Base-by-base conservation (phyloP, 2,888 invertebrate species). In the Nephrotoma guestfalica region DNA sequence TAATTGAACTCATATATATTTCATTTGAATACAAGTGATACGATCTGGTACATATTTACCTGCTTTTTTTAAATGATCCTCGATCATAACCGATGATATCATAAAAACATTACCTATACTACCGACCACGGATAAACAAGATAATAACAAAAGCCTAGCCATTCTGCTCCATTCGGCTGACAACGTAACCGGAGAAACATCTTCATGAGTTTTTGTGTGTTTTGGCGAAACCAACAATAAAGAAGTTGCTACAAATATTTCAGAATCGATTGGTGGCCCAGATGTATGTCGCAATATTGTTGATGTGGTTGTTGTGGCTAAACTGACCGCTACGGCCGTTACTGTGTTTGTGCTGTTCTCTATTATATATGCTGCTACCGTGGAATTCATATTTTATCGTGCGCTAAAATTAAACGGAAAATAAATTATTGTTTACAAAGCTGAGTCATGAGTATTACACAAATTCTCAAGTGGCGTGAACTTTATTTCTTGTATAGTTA, bases 71-170 rank as follows among this genome's bases (percentile, higher is more conserved):
- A 95, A 91, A 89, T 94, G 94, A 89, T 95, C 95, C 89, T 95
- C 95, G 57, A 95, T 94, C 93, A 95, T 94, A 87, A 95, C 93
- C 6, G 95, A 93, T 88, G 95, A 95, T 87, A 96, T 95, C 92
- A 96, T 94, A 89, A 95, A 96, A 15, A 96, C 94, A 89, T 96
- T 95, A 0, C 96, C 96, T 89, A 95, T 93, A 89, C 94, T 94
- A 9, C 95, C 95, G 86, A 94, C 91, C 1, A 94, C 93, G 0
- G 95, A 93, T 88, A 95, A 92, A 3, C 94, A 93, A 0, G 94
- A 94, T 86, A 95, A 91, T 45, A 95, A 91, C 6, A 95, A 90
- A 0, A 96, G 92, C 13, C 95, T 92, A 0, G 93, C 94, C 41
- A 96, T 92, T 41, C 94, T 92, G 5, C 95, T 93, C 95, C 95